A percentile compares a stretch with the other conserved stretches of the same genome.
Conservation (phyloP, 2,113 vertebrate genomes). For the Callopanchax toddi region DNA sequence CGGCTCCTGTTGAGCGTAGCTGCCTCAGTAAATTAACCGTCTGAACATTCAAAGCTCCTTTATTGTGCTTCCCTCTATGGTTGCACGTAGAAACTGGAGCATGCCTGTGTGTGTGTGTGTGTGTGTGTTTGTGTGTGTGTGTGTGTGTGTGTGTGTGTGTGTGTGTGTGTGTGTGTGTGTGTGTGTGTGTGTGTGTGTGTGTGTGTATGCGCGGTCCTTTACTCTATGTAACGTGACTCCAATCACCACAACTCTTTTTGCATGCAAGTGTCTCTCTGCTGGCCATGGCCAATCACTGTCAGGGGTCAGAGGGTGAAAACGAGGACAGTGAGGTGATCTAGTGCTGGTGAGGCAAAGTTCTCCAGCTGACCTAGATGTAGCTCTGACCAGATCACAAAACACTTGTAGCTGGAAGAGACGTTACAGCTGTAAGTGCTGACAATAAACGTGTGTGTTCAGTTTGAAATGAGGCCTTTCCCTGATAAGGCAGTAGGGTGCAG, state of each 20-base stretch:
- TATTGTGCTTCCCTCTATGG: too few relatives aligned
- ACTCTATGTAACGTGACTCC: constrained; percentile 13
- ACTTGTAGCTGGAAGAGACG: neutral
- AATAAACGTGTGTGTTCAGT: neutral
- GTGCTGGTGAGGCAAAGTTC: constrained; percentile 4
- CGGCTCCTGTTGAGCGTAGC: too few relatives aligned
- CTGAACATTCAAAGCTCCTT: too few relatives aligned
- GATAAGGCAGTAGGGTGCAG: neutral
- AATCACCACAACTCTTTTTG: neutral
- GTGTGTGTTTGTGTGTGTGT: too few relatives aligned
- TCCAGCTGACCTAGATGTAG: constrained; percentile 24
- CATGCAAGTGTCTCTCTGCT: neutral
- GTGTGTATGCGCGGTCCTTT: neutral
- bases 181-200: neutral
- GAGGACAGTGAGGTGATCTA: constrained; percentile 21
- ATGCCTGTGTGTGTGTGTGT: too few relatives aligned
- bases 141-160: too few relatives aligned
- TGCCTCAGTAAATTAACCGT: too few relatives aligned
- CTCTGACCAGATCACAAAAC: constrained; percentile 12
- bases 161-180: too few relatives aligned
- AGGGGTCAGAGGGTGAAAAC: constrained; percentile 26
- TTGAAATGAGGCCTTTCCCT: constrained; percentile 3
- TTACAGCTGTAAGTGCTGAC: neutral
- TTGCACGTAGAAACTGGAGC: too few relatives aligned
- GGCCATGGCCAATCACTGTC: neutral